Evolutionary conservation across 2,888 invertebrate genomes (phyloP).

Genomic region (Synergus umbraculus): DNA sequence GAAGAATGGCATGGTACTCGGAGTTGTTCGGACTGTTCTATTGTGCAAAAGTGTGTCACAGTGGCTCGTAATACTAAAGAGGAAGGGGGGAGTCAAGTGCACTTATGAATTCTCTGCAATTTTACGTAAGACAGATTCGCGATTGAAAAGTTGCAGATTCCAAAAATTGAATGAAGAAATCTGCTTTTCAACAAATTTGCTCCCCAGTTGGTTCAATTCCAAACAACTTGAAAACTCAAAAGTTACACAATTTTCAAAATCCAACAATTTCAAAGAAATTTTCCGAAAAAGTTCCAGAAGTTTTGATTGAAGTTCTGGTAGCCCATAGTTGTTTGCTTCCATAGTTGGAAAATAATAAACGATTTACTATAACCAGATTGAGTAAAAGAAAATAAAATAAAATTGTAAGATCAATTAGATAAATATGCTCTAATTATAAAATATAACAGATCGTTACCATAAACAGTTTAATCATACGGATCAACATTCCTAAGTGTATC

Average conservation of each 20-base stretch:
- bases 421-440: not conserved
- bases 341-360: too few species aligned
- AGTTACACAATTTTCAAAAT: too few species aligned
- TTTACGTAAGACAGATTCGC: conserved; percentile 24
- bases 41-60: conserved; percentile 62
- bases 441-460: conserved; percentile 8
- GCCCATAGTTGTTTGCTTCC: too few species aligned
- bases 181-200: not conserved
- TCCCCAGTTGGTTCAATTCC: not conserved
- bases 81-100: conserved; percentile 49
- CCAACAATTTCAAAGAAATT: too few species aligned
- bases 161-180: conserved; percentile 39
- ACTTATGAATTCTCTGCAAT: conserved; percentile 46
- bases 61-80: conserved; percentile 52
- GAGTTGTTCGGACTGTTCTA: conserved; percentile 50
- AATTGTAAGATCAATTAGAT: not conserved
- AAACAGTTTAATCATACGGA: conserved; percentile 27
- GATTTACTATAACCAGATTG: not conserved
- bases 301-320: too few species aligned
- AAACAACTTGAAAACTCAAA: too few species aligned
- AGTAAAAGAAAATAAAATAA: not conserved
- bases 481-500: conserved; percentile 24
- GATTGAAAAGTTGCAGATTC: conserved; percentile 47
- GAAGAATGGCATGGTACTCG: not conserved
- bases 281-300: too few species aligned